These are phyloP conservation scores for Brachionichthys hirsutus DNA, from an alignment of 2,113 vertebrate genomes.

Conservation along the genomic window DNA sequence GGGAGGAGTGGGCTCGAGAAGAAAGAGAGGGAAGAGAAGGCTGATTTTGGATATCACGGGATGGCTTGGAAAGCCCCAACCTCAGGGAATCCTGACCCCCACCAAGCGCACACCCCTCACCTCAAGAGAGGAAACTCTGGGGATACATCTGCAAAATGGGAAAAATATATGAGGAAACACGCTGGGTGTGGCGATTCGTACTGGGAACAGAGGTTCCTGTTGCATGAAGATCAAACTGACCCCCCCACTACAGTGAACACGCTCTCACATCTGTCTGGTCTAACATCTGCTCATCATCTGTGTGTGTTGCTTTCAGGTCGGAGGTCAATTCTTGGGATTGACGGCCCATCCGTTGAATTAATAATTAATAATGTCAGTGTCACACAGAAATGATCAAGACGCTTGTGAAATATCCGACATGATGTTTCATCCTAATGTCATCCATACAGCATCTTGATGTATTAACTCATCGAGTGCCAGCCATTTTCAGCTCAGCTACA, in stretches of 20 bases:
- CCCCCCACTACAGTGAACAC: too few relatives aligned
- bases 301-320: too few relatives aligned
- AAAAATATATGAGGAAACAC: background rate
- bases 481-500: too few relatives aligned
- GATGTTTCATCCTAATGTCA: too few relatives aligned
- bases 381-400: background rate
- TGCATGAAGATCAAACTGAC: constrained; percentile 10
- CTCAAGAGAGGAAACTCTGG: constrained; percentile 19
- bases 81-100: background rate
- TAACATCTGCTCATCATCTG: too few relatives aligned
- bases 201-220: constrained; percentile 40
- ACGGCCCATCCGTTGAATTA: too few relatives aligned
- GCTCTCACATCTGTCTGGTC: too few relatives aligned
- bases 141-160: background rate
- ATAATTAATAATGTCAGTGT: too few relatives aligned
- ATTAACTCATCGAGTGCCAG: too few relatives aligned
- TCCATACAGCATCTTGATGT: too few relatives aligned
- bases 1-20: constrained; percentile 35
- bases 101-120: constrained; percentile 11
- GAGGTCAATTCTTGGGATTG: too few relatives aligned
- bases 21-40: constrained; percentile 13
- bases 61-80: constrained; percentile 24
- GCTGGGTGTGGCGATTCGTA: background rate
- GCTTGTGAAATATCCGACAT: too few relatives aligned
- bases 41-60: constrained; percentile 27